Evolutionary conservation across 1,140 invertebrate genomes (phyloP).

Genomic region (Anthonomus grandis): DNA sequence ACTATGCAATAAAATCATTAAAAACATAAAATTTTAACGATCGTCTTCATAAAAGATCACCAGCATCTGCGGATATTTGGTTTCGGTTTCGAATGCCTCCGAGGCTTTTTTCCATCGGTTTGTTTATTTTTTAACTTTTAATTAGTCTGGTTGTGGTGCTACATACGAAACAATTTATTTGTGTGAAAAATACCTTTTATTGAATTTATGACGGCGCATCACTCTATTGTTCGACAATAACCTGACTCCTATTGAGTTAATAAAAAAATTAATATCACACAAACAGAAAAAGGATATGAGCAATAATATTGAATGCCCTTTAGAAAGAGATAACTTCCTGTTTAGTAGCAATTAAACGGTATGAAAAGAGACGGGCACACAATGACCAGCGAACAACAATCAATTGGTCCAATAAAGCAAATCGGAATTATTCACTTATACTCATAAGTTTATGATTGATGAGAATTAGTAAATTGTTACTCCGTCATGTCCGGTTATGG

Average conservation of each 20-base stretch:
- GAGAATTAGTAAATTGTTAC: constrained; percentile 46
- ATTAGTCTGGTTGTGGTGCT: too few relatives aligned
- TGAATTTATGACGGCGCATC: not conserved
- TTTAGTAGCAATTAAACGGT: constrained; percentile 28
- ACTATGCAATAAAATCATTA: constrained; percentile 27
- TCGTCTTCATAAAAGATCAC: constrained; percentile 23
- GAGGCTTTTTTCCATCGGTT: too few relatives aligned
- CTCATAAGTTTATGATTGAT: constrained; percentile 48
- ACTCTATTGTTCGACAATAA: constrained; percentile 18
- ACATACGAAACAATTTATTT: too few relatives aligned
- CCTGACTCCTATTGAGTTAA: constrained; percentile 23
- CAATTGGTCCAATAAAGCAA: constrained; percentile 44
- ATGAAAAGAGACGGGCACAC: constrained; percentile 28
- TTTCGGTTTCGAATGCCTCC: constrained; percentile 15
- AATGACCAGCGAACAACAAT: constrained; percentile 39
- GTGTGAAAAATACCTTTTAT: too few relatives aligned
- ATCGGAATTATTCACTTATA: constrained; percentile 43
- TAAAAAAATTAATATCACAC: constrained; percentile 24
- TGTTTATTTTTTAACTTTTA: too few relatives aligned
- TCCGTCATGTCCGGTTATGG: constrained; percentile 43
- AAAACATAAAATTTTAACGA: constrained; percentile 29
- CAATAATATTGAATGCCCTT: constrained; percentile 43
- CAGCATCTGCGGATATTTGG: constrained; percentile 26
- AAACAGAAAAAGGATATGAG: constrained; percentile 42
- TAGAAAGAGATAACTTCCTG: constrained; percentile 37